Percentiles rank a stretch among this genome's conserved stretches.
These are phyloP conservation scores for Pontoporia blainvillei DNA, from an alignment of 2,113 vertebrate genomes.

Conservation along the genomic window DNA sequence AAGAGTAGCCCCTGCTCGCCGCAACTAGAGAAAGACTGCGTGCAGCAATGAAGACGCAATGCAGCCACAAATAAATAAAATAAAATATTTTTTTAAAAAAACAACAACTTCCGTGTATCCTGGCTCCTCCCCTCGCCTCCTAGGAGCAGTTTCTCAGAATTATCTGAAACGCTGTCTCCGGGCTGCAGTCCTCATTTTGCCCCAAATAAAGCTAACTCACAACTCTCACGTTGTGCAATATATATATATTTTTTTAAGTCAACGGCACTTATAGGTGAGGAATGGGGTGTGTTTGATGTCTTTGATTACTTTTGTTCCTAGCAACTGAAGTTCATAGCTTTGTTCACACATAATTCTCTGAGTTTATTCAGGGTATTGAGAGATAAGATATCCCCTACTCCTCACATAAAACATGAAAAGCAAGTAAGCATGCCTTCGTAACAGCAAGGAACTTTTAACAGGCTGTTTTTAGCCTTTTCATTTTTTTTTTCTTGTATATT, in stretches of 20 bases:
- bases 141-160: too few species aligned
- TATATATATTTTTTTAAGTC: too few species aligned
- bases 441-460: not conserved
- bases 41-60: fast-evolving
- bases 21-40: too few species aligned
- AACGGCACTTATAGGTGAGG: not conserved
- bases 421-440: not conserved
- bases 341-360: not conserved
- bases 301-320: not conserved
- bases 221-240: too few species aligned
- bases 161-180: too few species aligned
- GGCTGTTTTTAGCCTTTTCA: not conserved
- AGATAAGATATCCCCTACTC: not conserved
- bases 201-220: too few species aligned
- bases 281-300: not conserved
- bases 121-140: too few species aligned
- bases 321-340: not conserved
- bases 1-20: too few species aligned
- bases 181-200: too few species aligned
- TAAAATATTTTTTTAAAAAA: too few species aligned
- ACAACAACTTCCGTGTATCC: too few species aligned
- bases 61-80: too few species aligned
- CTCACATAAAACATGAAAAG: not conserved
- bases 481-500: not conserved
- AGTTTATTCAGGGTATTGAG: not conserved